Conservation (phyloP, 2,113 vertebrate genomes). For the Blennius ocellaris region DNA sequence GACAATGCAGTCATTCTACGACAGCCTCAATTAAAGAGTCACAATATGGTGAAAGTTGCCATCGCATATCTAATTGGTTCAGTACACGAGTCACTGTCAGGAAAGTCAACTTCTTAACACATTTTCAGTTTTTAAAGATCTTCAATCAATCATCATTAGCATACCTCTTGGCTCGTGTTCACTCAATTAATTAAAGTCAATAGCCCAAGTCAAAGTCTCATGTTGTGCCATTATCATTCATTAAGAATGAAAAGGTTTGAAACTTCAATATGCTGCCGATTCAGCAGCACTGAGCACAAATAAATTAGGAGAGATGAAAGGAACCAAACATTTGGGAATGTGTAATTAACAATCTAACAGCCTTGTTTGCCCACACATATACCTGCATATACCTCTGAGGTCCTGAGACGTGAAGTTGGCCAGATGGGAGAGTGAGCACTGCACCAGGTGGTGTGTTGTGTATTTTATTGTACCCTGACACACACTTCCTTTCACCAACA, state of each 20-base stretch:
- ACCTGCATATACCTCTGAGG: conserved; percentile 48
- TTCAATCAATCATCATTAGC: conserved; percentile 75
- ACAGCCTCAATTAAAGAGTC: not conserved
- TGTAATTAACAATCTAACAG: conserved; percentile 54
- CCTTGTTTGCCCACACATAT: conserved; percentile 52
- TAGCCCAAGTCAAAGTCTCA: conserved; percentile 69
- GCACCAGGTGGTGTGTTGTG: conserved; percentile 22
- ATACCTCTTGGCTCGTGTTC: conserved; percentile 63
- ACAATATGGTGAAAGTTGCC: not conserved
- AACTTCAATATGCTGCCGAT: conserved; percentile 58
- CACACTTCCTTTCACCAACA: conserved; percentile 3
- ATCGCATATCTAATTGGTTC: conserved; percentile 29
- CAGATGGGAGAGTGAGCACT: conserved; percentile 43
- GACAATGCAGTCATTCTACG: not conserved
- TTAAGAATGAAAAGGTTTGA: conserved; percentile 66
- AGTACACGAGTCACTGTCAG: conserved; percentile 30
- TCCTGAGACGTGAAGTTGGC: conserved; percentile 54
- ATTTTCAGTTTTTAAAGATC: conserved; percentile 47
- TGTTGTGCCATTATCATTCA: conserved; percentile 71
- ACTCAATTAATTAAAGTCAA: conserved; percentile 70
- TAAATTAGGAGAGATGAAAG: conserved; percentile 55
- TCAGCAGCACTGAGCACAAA: conserved; percentile 39
- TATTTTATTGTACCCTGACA: not conserved
- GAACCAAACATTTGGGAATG: conserved; percentile 68
- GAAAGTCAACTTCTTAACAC: conserved; percentile 38